Conservation (phyloP, 2,888 invertebrate species). For the Frankliniella intonsa region DNA sequence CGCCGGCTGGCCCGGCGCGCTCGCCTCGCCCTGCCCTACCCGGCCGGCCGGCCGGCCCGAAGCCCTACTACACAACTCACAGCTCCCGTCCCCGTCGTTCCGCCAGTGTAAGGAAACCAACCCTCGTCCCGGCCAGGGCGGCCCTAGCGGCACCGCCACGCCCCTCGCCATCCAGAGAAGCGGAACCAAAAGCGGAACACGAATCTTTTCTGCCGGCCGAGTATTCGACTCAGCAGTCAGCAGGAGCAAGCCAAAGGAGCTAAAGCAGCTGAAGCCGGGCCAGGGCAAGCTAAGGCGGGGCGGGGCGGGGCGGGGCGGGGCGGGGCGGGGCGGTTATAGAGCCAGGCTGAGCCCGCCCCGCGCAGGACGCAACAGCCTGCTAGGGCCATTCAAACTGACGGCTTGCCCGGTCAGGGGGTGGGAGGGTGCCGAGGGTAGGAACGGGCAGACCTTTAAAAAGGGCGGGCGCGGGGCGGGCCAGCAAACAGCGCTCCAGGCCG, state of each 20-base stretch:
- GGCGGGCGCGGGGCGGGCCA: background rate
- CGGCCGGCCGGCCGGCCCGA: too few relatives aligned
- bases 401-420: background rate
- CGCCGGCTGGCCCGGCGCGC: too few relatives aligned
- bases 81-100: too few relatives aligned
- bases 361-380: background rate
- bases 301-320: background rate
- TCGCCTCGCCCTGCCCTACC: too few relatives aligned
- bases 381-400: background rate
- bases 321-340: background rate
- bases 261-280: background rate
- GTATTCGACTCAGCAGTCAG: too few relatives aligned
- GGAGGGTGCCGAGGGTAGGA: background rate
- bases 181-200: too few relatives aligned
- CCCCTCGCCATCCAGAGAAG: too few relatives aligned
- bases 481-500: background rate
- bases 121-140: too few relatives aligned
- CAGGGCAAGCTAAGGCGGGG: background rate
- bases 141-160: too few relatives aligned
- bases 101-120: too few relatives aligned
- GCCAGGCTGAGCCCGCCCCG: background rate
- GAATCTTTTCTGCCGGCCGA: too few relatives aligned
- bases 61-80: too few relatives aligned
- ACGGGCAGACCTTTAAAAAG: background rate
- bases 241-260: background rate